These are phyloP conservation scores for Lasiurus cinereus DNA, from an alignment of 2,113 vertebrate genomes.

Conservation along the genomic window DNA sequence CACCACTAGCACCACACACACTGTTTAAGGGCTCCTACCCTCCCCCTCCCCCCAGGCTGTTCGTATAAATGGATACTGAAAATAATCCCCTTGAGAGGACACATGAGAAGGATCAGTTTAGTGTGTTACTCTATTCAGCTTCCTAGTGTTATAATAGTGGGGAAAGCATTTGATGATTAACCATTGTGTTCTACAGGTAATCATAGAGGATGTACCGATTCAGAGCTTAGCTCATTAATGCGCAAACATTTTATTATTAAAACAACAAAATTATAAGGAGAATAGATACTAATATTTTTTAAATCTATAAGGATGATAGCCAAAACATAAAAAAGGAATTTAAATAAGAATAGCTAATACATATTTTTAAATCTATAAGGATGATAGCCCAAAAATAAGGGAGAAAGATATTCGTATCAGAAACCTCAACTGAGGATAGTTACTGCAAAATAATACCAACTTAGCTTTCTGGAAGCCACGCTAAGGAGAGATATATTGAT, in stretches of 20 bases:
- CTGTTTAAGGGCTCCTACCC: background rate
- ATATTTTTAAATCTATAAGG: background rate
- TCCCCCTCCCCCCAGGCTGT: background rate
- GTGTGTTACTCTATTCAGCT: background rate
- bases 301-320: background rate
- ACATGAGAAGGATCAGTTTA: background rate
- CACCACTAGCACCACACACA: background rate
- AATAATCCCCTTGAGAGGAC: background rate
- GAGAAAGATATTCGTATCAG: background rate
- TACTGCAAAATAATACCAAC: background rate
- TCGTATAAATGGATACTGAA: background rate
- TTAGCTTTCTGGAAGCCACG: background rate
- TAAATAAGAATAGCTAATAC: background rate
- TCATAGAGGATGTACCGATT: background rate
- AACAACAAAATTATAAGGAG: background rate
- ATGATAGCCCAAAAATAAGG: background rate
- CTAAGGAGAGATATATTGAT: background rate
- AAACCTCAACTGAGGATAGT: background rate
- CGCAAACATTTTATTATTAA: background rate
- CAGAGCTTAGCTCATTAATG: background rate
- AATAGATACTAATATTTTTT: background rate
- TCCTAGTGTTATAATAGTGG: slow-evolving; percentile 4
- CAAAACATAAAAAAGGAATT: background rate
- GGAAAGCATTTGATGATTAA: background rate
- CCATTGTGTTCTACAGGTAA: background rate